Evolutionary conservation across 2,797 vertebrate genomes (phyloP), one percentile per base, ranked within the genome.

Genomic region (Rhinoraja longicauda): DNA sequence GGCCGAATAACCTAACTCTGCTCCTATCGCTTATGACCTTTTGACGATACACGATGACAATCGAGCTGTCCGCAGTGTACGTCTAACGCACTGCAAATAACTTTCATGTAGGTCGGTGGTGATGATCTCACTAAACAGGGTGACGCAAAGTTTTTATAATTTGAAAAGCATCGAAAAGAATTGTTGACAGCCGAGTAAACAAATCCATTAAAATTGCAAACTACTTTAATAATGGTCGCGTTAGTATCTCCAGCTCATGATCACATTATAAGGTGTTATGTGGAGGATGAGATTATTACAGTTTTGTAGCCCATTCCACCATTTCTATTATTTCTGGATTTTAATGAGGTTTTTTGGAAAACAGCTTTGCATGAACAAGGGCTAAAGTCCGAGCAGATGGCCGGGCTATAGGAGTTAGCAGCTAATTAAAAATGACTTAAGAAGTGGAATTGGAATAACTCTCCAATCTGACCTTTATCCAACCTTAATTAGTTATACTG

Each of bases 361-460:
- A 81, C 76, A 64, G 57, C 79, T 93, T 57, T 95, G 78, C 75
- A 93, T 94, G 94, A 95, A 93, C 93, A 93, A 78, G 10, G 93
- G 94, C 95, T 95, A 95, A 94, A 93, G 94, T 78, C 93, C 64
- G 92, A 93, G 95, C 96, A 96, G 95, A 95, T 95, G 94, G 95
- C 95, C 95, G 95, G 72, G 93, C 93, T 94, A 93, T 94, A 93
- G 13, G 94, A 95, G 93, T 94, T 95, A 95, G 94, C 94, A 86
- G 91, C 94, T 97, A 96, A 97, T 97, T 97, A 96, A 96, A 96
- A 96, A 94, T 95, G 79, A 94, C 94, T 96, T 96, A 95, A 95
- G 95, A 91, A 75, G 72, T 96, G 94, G 95, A 94, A 94, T 88
- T 93, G 94, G 95, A 95, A 96, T 96, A 95, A 96, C 95, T 95